Evolutionary conservation across 2,797 vertebrate species (phyloP).

Genomic region (Megalops cyprinoides): DNA sequence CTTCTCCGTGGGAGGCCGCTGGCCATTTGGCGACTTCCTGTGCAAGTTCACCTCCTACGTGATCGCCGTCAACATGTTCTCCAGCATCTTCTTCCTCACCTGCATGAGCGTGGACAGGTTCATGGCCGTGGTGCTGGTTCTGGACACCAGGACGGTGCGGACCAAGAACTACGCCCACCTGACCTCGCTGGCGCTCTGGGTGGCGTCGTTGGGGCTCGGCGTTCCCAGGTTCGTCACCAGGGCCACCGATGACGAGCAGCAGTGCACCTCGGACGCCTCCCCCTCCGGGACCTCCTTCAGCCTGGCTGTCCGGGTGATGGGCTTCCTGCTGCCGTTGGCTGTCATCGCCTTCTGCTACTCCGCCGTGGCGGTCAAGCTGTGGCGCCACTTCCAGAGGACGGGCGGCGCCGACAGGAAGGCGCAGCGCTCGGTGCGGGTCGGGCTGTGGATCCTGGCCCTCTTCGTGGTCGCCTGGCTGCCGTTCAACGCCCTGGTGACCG

Average conservation of each 20-base stretch:
- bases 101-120: slow-evolving; percentile 41
- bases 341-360: slow-evolving; percentile 35
- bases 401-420: slow-evolving; percentile 6
- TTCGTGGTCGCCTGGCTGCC: slow-evolving; percentile 36
- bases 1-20: neutral
- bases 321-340: slow-evolving; percentile 35
- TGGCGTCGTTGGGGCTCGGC: neutral
- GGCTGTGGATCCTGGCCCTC: slow-evolving; percentile 34
- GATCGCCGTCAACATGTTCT: slow-evolving; percentile 39
- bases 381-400: slow-evolving; percentile 25
- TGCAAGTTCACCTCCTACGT: slow-evolving; percentile 39
- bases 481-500: slow-evolving; percentile 27
- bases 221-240: slow-evolving; percentile 18
- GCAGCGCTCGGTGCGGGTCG: slow-evolving; percentile 27
- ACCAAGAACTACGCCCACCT: slow-evolving; percentile 23
- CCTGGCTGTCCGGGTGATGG: slow-evolving; percentile 27
- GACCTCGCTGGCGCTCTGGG: slow-evolving; percentile 20
- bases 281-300: neutral
- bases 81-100: slow-evolving; percentile 37
- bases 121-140: slow-evolving; percentile 31
- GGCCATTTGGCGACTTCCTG: slow-evolving; percentile 30
- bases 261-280: neutral
- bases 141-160: slow-evolving; percentile 20
- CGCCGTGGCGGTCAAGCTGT: slow-evolving; percentile 24
- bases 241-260: neutral